Base-by-base conservation (phyloP, 2,888 invertebrate genomes). In the Drosophila lutescens region DNA sequence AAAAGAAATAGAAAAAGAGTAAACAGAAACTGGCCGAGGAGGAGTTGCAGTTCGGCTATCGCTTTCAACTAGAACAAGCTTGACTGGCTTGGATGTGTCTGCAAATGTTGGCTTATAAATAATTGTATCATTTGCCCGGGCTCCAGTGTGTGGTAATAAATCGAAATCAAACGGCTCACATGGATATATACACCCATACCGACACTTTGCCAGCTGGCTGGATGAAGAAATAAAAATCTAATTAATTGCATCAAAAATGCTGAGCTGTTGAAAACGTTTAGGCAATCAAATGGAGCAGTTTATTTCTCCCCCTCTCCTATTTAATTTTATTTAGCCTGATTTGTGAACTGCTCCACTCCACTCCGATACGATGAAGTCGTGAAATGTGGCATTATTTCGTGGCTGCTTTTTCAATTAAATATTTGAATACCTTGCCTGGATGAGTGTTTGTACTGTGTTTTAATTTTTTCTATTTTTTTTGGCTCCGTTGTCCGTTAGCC, bases 1-100 rank as follows among this genome's bases (percentile, higher is more conserved):
- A 66, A 65, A 55, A 30, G 30, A 17, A 32, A 10, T 17, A 44
- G 30, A 17, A 32, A 10, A 32, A 44, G 23, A 12, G 47, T 47
- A n/a, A 32, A 30, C 47, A 47, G 10, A 30, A 44, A 55, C 63
- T 59, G 46, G 57, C 60, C 60, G 17, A 40, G 36, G 60, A 56
- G 54, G 60, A 43, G 66, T 41, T 54, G 53, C 50, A 56, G 55
- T 36, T 51, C 26, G 61, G 83, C 87, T 84, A 86, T 87, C 85
- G 89, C 85, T 85, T 85, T 85, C 85, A 85, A 70, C 85, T 85
- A 85, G 85, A 85, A 85, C 85, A 81, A 85, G 85, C 82, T 85
- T 85, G 76, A 85, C 84, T 85, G 83, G 83, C 80, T 80, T 46
- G 38, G 53, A 49, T 57, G 49, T 59, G 53, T 66, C 86, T 62